Evolutionary conservation across 2,113 vertebrate genomes (phyloP).

Genomic region (Lophotis ruficrista): DNA sequence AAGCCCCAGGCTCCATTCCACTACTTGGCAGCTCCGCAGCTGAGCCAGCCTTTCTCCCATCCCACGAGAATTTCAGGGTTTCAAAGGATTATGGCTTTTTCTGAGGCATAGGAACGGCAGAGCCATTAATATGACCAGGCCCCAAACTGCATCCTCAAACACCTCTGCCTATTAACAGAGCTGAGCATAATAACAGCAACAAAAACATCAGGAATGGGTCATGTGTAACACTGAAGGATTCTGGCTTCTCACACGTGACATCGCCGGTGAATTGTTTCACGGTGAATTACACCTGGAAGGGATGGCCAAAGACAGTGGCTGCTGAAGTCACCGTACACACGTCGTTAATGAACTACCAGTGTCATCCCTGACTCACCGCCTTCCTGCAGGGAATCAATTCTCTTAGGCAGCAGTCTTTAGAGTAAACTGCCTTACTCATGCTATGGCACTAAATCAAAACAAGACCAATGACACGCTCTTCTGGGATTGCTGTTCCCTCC

Average conservation of each 20-base stretch:
- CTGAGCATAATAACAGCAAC: neutral
- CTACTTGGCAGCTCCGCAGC: neutral
- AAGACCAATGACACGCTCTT: neutral
- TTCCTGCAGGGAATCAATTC: neutral
- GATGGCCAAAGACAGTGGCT: neutral
- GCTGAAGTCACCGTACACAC: rapidly evolving
- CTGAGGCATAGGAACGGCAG: neutral
- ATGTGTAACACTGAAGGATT: neutral
- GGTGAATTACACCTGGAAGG: neutral
- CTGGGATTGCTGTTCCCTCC: neutral
- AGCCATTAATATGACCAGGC: neutral
- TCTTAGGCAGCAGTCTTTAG: neutral
- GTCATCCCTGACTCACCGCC: neutral
- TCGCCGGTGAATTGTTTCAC: neutral
- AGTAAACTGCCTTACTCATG: neutral
- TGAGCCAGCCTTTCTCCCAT: neutral
- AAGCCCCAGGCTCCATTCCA: neutral
- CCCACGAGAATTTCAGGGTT: neutral
- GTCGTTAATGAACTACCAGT: neutral
- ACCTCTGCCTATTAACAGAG: rapidly evolving
- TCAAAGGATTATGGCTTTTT: neutral
- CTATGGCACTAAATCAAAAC: neutral
- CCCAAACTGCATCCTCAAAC: neutral
- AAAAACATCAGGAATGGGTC: neutral
- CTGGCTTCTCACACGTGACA: neutral